These are phyloP conservation scores for Platichthys stellatus DNA, from an alignment of 2,113 vertebrate genomes.

Conservation along the genomic window DNA sequence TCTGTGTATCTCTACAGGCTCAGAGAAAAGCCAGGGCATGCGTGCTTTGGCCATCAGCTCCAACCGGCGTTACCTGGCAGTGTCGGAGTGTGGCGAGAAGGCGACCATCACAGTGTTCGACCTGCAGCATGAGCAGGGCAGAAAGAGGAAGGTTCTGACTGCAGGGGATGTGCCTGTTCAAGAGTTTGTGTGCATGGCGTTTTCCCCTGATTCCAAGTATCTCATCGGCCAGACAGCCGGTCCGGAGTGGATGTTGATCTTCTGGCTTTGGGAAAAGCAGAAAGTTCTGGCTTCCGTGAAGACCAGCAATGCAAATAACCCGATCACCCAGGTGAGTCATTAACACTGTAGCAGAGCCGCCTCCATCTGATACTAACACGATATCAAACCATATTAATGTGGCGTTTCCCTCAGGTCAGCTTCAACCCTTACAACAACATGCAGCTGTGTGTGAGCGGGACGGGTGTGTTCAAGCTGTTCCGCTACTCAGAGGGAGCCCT, in stretches of 20 bases:
- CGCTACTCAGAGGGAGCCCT: slow-evolving; percentile 87
- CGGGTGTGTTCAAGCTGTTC: slow-evolving; percentile 89
- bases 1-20: slow-evolving; percentile 73
- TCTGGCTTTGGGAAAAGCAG: slow-evolving; percentile 94
- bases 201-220: slow-evolving; percentile 91
- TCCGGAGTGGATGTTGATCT: slow-evolving; percentile 85
- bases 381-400: neutral
- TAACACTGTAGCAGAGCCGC: too few relatives aligned
- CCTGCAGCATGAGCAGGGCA: slow-evolving; percentile 84
- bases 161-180: slow-evolving; percentile 75
- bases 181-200: slow-evolving; percentile 86
- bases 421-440: slow-evolving; percentile 90
- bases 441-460: slow-evolving; percentile 90
- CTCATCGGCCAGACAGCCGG: slow-evolving; percentile 85
- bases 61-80: slow-evolving; percentile 87
- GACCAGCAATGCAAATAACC: slow-evolving; percentile 65
- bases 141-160: slow-evolving; percentile 84
- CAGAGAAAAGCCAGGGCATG: slow-evolving; percentile 86
- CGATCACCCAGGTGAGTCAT: slow-evolving; percentile 86
- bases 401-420: slow-evolving; percentile 84
- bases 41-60: slow-evolving; percentile 88
- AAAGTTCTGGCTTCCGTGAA: slow-evolving; percentile 85
- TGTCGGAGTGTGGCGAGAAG: slow-evolving; percentile 86
- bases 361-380: neutral
- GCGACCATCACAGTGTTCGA: slow-evolving; percentile 88